phyloP scores from a whole-genome alignment of 2,888 invertebrate genomes.

The Seira sanloemensis region DNA sequence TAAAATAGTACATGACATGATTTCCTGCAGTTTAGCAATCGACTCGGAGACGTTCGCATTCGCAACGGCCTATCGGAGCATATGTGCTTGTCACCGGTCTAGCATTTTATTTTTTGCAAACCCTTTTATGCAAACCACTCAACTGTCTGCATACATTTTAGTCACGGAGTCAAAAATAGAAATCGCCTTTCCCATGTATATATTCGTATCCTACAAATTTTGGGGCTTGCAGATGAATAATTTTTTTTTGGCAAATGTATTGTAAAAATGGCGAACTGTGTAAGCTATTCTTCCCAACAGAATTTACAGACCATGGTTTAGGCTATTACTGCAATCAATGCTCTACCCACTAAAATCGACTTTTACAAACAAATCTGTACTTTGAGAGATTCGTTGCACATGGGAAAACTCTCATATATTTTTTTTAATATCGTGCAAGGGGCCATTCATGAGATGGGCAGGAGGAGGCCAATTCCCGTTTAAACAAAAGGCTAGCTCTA shows the following conservation, averaged over 20 bases:
- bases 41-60: slow-evolving; percentile 42
- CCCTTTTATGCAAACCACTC: slow-evolving; percentile 18
- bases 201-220: not conserved
- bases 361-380: too few species aligned
- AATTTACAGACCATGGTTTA: too few species aligned
- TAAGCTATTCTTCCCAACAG: too few species aligned
- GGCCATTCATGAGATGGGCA: too few species aligned
- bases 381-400: too few species aligned
- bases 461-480: too few species aligned
- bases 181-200: slow-evolving; percentile 32
- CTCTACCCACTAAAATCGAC: too few species aligned
- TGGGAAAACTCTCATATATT: too few species aligned
- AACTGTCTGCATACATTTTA: slow-evolving; percentile 2
- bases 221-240: not conserved
- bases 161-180: slow-evolving; percentile 55
- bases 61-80: slow-evolving; percentile 36
- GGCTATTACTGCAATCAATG: too few species aligned
- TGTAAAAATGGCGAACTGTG: slow-evolving; percentile 36
- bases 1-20: slow-evolving; percentile 14
- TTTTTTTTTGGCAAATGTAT: slow-evolving; percentile 61
- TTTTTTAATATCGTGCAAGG: too few species aligned
- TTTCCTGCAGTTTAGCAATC: slow-evolving; percentile 6
- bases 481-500: too few species aligned
- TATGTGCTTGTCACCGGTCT: slow-evolving; percentile 39
- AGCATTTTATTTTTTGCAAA: slow-evolving; percentile 50